Base-by-base conservation (phyloP, 2,113 vertebrate species). In the Dromaius novaehollandiae region DNA sequence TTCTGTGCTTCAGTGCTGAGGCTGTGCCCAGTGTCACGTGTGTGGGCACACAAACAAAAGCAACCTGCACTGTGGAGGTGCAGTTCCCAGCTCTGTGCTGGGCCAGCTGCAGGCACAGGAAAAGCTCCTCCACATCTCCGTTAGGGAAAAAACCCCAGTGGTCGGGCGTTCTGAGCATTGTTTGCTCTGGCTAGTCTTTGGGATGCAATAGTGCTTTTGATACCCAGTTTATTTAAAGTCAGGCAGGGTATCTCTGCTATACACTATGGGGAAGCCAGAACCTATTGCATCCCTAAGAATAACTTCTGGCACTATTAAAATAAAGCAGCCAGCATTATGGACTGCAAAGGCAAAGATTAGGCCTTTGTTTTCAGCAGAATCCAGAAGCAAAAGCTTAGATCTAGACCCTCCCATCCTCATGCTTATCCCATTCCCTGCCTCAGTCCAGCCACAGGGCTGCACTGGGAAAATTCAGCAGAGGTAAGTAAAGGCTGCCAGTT, bases 101-200 rank as follows among this genome's bases (percentile, higher is more conserved):
- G 15, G 19, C 56, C 18, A 19, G 56, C 56, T 51, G 26, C 0
- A 0, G 46, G 61, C n/a, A 68, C 16, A n/a, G 46, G 48, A 64
- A 91, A 82, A 91, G 16, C 56, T 91, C 7, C 34, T 91, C 40
- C 15, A 5, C 18, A 8, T 11, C 16, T 70, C n/a, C 18, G n/a
- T 85, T 34, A 53, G 28, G 48, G 9, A 73, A 34, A 58, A 32
- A 28, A 56, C 17, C 22, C 12, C 22, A 53, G 5, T 0, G 0
- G 11, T 34, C 28, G 64, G 53, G 18, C 26, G 46, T 50, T 81
- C 32, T 34, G 56, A 60, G 17, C 69, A 50, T 51, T 5, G 1
- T 25, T 42, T 50, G 46, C 42, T 88, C 34, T 90, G 51, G 51
- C 46, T 64, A 34, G 51, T 56, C 40, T 92, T 75, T 56, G 51